Conservation (phyloP, 2,113 vertebrate species). For the Leucopternis melanops region DNA sequence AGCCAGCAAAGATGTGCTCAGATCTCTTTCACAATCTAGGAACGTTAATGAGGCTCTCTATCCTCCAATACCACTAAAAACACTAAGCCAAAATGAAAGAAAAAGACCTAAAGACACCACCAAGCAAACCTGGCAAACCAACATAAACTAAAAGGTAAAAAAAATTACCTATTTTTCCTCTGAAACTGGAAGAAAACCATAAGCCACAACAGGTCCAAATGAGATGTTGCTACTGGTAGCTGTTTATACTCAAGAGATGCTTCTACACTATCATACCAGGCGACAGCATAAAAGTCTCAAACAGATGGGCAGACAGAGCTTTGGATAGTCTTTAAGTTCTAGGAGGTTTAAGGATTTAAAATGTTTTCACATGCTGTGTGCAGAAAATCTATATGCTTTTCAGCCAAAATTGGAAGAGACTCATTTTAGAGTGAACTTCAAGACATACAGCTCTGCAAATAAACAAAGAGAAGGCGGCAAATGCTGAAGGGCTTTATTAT, state of each 20-base stretch:
- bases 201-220: background rate
- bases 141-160: background rate
- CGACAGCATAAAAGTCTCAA: background rate
- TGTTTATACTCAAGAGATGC: background rate
- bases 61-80: background rate
- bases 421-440: background rate
- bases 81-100: background rate
- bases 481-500: background rate
- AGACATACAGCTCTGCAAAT: background rate
- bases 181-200: background rate
- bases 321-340: background rate
- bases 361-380: background rate
- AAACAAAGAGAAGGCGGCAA: background rate
- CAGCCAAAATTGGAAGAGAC: background rate
- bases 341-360: conserved; percentile 9
- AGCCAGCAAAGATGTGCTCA: background rate
- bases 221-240: background rate
- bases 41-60: background rate
- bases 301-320: conserved; percentile 34
- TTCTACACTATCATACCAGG: background rate
- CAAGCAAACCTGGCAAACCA: background rate
- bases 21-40: background rate
- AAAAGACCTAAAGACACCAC: background rate
- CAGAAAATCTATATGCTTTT: background rate
- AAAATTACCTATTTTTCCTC: background rate